Percentiles rank a stretch among this genome's conserved stretches.
phyloP scores from a whole-genome alignment of 2,888 invertebrate species.

The Sycophila texana region DNA sequence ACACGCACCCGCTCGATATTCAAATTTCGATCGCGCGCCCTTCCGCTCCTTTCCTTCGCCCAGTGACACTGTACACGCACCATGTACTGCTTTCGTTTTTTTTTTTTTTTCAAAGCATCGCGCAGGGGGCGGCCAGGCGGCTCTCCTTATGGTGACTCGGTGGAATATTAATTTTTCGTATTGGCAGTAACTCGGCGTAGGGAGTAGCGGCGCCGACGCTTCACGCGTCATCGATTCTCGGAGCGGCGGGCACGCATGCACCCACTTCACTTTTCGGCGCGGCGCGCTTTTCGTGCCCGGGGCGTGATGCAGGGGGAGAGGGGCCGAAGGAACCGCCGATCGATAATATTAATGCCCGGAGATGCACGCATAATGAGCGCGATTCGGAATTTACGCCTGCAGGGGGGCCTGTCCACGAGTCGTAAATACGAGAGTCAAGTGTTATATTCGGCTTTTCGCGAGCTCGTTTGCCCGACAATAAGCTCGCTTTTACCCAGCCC shows the following conservation, averaged over 20 bases:
- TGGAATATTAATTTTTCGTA: conserved; percentile 44
- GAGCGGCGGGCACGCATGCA: conserved; percentile 18
- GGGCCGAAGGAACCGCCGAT: conserved; percentile 5
- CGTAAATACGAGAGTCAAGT: neutral
- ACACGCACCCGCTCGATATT: neutral
- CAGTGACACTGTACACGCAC: conserved; percentile 1
- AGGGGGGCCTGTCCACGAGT: neutral
- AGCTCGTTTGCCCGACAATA: neutral
- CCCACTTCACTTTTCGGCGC: conserved; percentile 47
- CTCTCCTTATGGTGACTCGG: conserved; percentile 5
- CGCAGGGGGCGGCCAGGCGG: neutral
- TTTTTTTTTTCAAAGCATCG: neutral
- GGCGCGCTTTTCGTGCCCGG: neutral
- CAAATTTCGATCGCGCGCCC: conserved; percentile 25
- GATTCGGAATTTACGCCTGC: conserved; percentile 29
- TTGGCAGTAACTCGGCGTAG: conserved; percentile 28
- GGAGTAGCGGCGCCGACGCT: neutral
- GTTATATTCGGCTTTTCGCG: neutral
- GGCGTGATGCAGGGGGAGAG: neutral
- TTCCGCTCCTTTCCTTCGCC: neutral
- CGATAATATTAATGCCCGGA: conserved; percentile 45
- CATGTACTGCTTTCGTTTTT: no score
- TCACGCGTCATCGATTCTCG: conserved; percentile 50
- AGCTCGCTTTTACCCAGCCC: no score
- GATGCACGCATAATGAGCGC: neutral